These are phyloP conservation scores for Ormyrus pomaceus DNA, from an alignment of 2,888 invertebrate genomes.

Conservation along the genomic window DNA sequence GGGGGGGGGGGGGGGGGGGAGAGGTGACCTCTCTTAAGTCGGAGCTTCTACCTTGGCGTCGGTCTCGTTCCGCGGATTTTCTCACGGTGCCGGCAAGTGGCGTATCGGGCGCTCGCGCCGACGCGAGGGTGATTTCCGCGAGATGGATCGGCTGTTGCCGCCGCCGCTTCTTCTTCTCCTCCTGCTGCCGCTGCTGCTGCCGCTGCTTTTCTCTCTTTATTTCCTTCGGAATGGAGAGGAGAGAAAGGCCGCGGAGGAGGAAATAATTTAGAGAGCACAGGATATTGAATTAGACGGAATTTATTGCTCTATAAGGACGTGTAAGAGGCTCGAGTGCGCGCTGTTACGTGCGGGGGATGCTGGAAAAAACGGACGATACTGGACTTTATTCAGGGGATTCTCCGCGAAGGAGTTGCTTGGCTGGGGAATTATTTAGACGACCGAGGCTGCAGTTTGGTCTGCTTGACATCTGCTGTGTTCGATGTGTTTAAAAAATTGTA, in stretches of 20 bases:
- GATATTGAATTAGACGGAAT: constrained; percentile 50
- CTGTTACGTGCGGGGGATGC: constrained; percentile 13
- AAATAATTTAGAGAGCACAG: constrained; percentile 46
- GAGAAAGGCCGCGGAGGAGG: constrained; percentile 13
- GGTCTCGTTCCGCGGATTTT: constrained; percentile 45
- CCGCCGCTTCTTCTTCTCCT: constrained; percentile 33
- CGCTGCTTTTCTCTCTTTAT: constrained; percentile 32
- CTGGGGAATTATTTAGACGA: too few species aligned
- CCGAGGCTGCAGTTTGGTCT: too few species aligned
- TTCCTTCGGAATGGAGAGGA: constrained; percentile 17
- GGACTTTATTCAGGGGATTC: not conserved
- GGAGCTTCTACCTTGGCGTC: constrained; percentile 47
- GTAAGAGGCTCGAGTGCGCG: not conserved
- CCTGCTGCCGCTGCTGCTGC: not conserved
- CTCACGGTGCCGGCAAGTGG: constrained; percentile 35
- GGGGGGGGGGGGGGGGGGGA: too few species aligned
- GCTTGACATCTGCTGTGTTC: too few species aligned
- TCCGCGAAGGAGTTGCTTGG: too few species aligned
- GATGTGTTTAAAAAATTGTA: too few species aligned
- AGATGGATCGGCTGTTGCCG: constrained; percentile 51
- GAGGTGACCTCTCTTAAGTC: constrained; percentile 46
- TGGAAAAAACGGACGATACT: constrained; percentile 2
- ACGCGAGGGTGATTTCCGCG: constrained; percentile 42
- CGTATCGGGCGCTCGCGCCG: constrained; percentile 41
- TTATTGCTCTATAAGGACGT: constrained; percentile 44